These are phyloP conservation scores for Euphonia xanthogaster DNA, from an alignment of 2,797 vertebrate genomes.

Conservation along the genomic window DNA sequence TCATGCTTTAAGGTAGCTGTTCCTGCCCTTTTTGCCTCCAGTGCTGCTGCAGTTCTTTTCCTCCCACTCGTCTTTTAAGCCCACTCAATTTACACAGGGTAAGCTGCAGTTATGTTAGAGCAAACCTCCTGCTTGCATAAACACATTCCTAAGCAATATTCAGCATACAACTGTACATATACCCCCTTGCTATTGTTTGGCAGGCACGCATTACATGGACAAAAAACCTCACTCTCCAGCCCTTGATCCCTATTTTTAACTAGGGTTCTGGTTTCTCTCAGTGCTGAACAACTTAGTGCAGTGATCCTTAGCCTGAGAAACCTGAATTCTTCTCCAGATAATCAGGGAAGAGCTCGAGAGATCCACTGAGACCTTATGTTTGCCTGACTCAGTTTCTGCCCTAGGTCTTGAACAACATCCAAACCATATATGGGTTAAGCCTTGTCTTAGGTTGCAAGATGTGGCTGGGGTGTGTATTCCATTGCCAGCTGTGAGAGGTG, in stretches of 20 bases:
- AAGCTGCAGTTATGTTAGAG: slow-evolving; percentile 27
- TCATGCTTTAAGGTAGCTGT: slow-evolving; percentile 33
- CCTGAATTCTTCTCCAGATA: neutral
- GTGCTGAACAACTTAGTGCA: neutral
- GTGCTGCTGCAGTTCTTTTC: slow-evolving; percentile 5
- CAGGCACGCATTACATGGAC: neutral
- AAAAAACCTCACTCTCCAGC: neutral
- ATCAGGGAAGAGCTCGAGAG: neutral
- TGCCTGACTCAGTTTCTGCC: neutral
- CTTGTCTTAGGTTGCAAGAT: neutral
- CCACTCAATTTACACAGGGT: slow-evolving; percentile 31
- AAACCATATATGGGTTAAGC: neutral
- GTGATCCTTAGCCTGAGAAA: neutral
- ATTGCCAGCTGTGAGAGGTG: neutral
- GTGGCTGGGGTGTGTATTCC: neutral
- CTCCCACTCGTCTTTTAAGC: slow-evolving; percentile 40
- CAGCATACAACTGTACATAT: neutral
- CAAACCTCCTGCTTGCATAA: slow-evolving; percentile 36
- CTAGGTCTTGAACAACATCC: neutral
- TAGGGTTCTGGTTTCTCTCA: neutral
- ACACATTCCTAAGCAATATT: neutral
- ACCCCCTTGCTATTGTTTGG: neutral
- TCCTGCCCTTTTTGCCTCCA: slow-evolving; percentile 46
- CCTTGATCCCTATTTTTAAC: neutral
- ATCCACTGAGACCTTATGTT: neutral